These are phyloP conservation scores for Liasis olivaceus DNA, from an alignment of 2,797 vertebrate genomes.

Conservation along the genomic window DNA sequence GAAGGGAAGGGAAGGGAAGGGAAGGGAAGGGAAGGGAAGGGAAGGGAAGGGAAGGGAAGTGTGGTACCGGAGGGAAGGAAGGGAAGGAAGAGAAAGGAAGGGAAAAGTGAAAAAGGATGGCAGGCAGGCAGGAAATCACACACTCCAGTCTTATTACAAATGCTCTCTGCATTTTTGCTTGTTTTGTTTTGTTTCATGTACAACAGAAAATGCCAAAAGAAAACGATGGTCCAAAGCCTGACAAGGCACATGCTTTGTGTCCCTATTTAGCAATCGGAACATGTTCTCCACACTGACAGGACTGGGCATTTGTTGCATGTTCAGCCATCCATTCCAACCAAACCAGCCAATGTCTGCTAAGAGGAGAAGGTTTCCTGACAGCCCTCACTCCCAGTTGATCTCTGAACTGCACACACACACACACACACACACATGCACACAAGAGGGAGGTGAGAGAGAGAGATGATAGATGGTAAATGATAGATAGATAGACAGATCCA, in stretches of 20 bases:
- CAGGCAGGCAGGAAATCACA: not conserved
- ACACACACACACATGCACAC: not conserved
- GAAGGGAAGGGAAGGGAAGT: too few relatives aligned
- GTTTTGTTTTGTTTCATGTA: not conserved
- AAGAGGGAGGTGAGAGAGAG: not conserved
- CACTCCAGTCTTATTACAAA: not conserved
- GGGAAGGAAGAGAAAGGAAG: not conserved
- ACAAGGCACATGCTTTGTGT: not conserved
- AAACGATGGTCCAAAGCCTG: not conserved
- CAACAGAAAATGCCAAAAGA: not conserved
- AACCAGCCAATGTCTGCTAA: not conserved
- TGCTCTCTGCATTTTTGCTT: constrained; percentile 7
- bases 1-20: too few relatives aligned
- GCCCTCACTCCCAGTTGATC: not conserved
- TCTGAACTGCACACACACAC: not conserved
- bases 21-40: too few relatives aligned
- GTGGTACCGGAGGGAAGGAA: too few relatives aligned
- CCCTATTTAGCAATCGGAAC: not conserved
- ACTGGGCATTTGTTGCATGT: not conserved
- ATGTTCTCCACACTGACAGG: constrained; percentile 2
- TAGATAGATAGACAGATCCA: too few relatives aligned
- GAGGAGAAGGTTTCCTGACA: not conserved
- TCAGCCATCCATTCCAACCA: not conserved
- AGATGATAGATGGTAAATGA: too few relatives aligned
- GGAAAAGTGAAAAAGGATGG: not conserved